Evolutionary conservation across 2,888 invertebrate species (phyloP).

Genomic region (Entomobrya multifasciata): DNA sequence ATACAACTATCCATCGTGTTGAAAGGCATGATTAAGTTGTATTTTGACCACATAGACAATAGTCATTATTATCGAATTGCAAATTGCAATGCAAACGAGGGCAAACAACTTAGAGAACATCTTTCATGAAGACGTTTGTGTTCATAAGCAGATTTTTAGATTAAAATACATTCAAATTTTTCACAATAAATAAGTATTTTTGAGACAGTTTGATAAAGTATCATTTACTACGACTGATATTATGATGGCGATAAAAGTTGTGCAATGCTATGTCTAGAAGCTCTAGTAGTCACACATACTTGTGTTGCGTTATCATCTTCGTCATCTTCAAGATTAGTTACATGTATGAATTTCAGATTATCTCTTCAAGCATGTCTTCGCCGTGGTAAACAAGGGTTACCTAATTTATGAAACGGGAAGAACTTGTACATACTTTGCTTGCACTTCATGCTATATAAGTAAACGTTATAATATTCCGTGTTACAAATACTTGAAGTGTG

Average conservation of each 20-base stretch:
- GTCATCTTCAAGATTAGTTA: no score
- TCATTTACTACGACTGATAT: neutral
- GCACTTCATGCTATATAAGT: neutral
- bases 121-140: no score
- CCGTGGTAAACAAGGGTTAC: neutral
- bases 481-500: neutral
- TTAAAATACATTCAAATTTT: no score
- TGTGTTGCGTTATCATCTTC: neutral
- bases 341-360: neutral
- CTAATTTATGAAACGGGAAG: slow-evolving; percentile 8
- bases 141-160: no score
- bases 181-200: no score
- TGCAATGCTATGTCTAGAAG: neutral
- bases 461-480: neutral
- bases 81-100: no score
- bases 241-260: slow-evolving; percentile 2
- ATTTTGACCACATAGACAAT: no score
- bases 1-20: no score
- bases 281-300: neutral
- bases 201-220: no score
- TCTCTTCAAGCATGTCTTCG: neutral
- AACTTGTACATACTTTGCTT: neutral
- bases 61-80: no score
- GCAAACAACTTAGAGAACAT: no score
- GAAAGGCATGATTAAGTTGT: no score